Evolutionary conservation across 2,888 invertebrate genomes (phyloP), one percentile per base, ranked within the genome.

Genomic region (Drosophila kokeensis): DNA sequence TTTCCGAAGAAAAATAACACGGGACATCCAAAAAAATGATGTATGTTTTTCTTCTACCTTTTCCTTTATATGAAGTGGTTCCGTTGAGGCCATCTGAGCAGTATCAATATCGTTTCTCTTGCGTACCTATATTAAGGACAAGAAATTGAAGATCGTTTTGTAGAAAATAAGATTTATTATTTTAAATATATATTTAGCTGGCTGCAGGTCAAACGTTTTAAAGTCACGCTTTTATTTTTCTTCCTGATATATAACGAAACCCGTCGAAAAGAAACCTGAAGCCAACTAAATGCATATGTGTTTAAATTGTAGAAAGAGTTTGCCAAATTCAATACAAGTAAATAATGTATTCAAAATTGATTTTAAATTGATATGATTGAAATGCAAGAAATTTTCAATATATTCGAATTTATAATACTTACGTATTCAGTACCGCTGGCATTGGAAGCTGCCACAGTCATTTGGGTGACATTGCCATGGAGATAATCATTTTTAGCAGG

Each of bases 51-150:
- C n/a, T 40, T 24, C 18, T 90, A 93, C 94, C 84, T 93, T 93
- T 54, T 93, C 93, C 70, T 93, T 93, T 55, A 93, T 92, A 90
- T 94, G 94, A 18, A 94, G 94, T 1, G 95, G 94, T 89, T 96
- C 96, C 1, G 95, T 95, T 7, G 94, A 95, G 24, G 94, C 93
- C 8, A 95, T 94, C 57, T 95, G 94, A 48, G 95, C 94, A 76
- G 94, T 94, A 86, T 96, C 95, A 79, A 95, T 94, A 92, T 96
- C 95, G 84, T 95, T 93, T 73, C 95, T 93, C 81, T 96, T 94
- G 4, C 95, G 95, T 50, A 95, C 94, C 95, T 96, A 54, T 11
- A 49, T 36, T 24, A 2, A 29, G 7, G 15, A 29, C 6, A n/a
- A 30, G 5, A 45, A 13, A 27, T 21, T 10, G 15, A 38, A 27